Base-by-base conservation (phyloP, 2,113 vertebrate genomes). In the Lota lota region DNA sequence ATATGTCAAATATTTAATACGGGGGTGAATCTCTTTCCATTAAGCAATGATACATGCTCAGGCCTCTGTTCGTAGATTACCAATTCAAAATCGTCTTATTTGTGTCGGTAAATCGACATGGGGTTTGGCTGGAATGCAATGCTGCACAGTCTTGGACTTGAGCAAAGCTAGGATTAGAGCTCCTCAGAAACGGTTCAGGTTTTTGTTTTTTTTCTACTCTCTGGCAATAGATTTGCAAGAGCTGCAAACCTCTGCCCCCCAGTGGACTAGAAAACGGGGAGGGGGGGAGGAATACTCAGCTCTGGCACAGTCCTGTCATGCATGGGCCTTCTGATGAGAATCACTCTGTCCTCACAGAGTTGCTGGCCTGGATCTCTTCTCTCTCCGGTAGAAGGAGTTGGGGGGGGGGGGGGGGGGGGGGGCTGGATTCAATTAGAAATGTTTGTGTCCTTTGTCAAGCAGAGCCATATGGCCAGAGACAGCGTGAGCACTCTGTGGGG, bases 381-480 rank as follows among this genome's bases (percentile, higher is more conserved):
- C 40, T 14, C 40, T 47, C 40, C 40, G 7, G 40, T 47, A 47
- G 40, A 47, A 11, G 40, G 40, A 47, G 40, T 10, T 4, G 10
- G 12, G 10, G 1, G 40, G 40, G 40, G 12, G 6, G 6, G 3
- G 36, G 36, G 36, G 40, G 40, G 80, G 66, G 69, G 70, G 62
- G 75, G 68, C 90, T 90, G 89, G 87, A 82, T 87, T 85, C 85
- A 87, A 90, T 92, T 90, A 90, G 67, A 84, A 86, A 87, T 89
- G 88, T 89, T 90, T 91, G 85, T 90, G 82, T 89, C 86, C 82
- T 88, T 86, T 86, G 88, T 90, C 85, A 86, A 88, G 78, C 83
- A 86, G 82, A 86, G 87, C 89, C 88, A 92, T 89, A 88, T 90
- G 88, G 80, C 74, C 80, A 51, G 77, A 88, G 71, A 87, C 79